Conservation (phyloP, 2,113 vertebrate species). For the Motacilla tschutschensis region DNA sequence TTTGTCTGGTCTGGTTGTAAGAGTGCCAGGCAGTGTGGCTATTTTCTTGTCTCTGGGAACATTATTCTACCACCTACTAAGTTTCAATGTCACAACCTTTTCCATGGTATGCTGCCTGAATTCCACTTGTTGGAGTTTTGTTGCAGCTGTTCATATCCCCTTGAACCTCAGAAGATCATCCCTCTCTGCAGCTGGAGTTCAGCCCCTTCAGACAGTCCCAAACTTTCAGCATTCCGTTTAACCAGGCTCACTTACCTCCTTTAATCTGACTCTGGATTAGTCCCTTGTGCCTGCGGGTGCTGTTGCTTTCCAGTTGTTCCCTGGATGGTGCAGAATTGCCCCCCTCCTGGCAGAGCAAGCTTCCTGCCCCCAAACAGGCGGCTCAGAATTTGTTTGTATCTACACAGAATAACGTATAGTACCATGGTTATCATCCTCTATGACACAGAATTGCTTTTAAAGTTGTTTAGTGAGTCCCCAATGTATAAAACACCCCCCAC, state of each 20-base stretch:
- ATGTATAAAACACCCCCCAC: too few species aligned
- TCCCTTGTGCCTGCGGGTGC: background rate
- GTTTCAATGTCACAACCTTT: background rate
- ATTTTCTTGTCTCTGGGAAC: background rate
- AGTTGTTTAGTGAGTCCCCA: background rate
- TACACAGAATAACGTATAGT: background rate
- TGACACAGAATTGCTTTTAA: background rate
- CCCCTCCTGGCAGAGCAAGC: background rate
- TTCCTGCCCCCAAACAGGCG: background rate
- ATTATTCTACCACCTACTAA: background rate
- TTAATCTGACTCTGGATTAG: background rate
- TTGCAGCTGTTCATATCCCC: background rate
- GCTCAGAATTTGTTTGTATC: background rate
- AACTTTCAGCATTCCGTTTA: background rate
- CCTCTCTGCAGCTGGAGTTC: background rate
- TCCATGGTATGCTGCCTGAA: background rate
- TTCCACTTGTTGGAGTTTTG: background rate
- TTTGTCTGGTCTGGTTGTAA: slow-evolving; percentile 6
- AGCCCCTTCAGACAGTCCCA: background rate
- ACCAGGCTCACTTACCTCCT: background rate
- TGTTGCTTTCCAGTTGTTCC: background rate
- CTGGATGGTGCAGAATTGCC: background rate
- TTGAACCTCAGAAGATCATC: background rate
- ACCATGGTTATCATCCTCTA: background rate
- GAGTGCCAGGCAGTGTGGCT: background rate